Base-by-base conservation (phyloP, 1,140 invertebrate genomes). In the Bombus difficillimus region DNA sequence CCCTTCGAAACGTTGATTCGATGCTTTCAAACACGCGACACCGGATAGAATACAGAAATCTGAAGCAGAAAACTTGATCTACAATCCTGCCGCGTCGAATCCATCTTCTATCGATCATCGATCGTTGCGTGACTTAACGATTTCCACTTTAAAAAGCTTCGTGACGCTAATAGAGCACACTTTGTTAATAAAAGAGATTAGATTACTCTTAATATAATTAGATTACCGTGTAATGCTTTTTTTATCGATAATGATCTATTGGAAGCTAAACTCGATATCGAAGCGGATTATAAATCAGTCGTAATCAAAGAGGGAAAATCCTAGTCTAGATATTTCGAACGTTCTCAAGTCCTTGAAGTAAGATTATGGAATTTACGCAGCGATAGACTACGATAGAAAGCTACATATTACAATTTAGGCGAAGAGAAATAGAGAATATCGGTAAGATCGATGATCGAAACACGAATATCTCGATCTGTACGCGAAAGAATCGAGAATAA, bases 21-120 rank as follows among this genome's bases (percentile, higher is more conserved):
- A 62, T 76, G 82, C 43, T 62, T 39, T 13, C 53, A 5, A 62
- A 53, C 68, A 28, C 37, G 53, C 37, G 57, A 81, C 78, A 81
- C n/a, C 69, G n/a, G 77, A 62, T 73, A 59, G 53, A 73, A 41
- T 32, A 32, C 22, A n/a, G 53, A 28, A 53, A 64, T 10, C 10
- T 18, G 25, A 66, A 68, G 6, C 62, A 32, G 73, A 57, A 34
- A 34, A 64, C 15, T 15, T 25, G 34, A 73, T 62, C 25, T n/a
- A n/a, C 12, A 22, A 8, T 18, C 25, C 1, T 39, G 9, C 12
- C 78, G 78, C 37, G 41, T 41, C 13, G 12, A n/a, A 62, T 43
- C 53, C 12, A 57, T 66, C 28, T 22, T 41, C 15, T 6, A 13
- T 43, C 39, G 57, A 43, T 41, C 37, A 41, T 41, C 4, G 75